Evolutionary conservation across 2,888 invertebrate species (phyloP).

Genomic region (Bugula neritina): DNA sequence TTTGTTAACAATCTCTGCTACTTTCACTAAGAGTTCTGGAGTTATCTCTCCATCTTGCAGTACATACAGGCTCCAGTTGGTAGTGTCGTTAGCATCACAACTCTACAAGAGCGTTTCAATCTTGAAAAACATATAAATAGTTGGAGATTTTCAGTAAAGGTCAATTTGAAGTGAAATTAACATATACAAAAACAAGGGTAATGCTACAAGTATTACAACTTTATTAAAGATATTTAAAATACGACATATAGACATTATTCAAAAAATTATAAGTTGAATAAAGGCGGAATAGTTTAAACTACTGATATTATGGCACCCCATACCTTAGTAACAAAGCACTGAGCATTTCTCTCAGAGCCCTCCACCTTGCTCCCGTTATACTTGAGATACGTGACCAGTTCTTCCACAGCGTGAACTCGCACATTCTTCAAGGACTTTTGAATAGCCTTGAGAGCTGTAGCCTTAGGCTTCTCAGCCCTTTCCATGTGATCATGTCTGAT

Average conservation of each 20-base stretch:
- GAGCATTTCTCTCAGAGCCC: conserved; percentile 33
- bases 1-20: conserved; percentile 35
- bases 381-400: conserved; percentile 33
- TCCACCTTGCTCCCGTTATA: conserved; percentile 30
- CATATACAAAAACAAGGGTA: too few relatives aligned
- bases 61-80: conserved; percentile 34
- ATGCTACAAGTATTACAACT: too few relatives aligned
- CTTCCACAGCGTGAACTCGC: conserved; percentile 33
- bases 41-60: conserved; percentile 32
- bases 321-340: conserved; percentile 34
- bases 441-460: conserved; percentile 24
- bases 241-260: too few relatives aligned
- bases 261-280: too few relatives aligned
- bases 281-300: too few relatives aligned
- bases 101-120: conserved; percentile 11
- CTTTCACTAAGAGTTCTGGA: conserved; percentile 34
- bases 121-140: too few relatives aligned
- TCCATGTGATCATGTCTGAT: conserved; percentile 33
- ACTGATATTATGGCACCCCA: too few relatives aligned
- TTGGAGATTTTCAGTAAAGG: too few relatives aligned
- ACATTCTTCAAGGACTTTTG: conserved; percentile 28
- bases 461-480: conserved; percentile 12
- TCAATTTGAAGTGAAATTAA: too few relatives aligned
- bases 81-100: conserved; percentile 22
- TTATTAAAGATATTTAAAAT: too few relatives aligned